Conservation (phyloP, 2,113 vertebrate genomes). For the human region GRCh38 chr18:1763501-1764000, state of each 20-base stretch:
- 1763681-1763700: not conserved
- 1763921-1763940: not conserved
- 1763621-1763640: not conserved
- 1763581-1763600: conserved; percentile 74
- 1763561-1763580: not conserved
- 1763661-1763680: not conserved
- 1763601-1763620: conserved; percentile 40
- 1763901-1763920: not conserved
- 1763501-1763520: conserved; percentile 53
- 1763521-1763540: conserved; percentile 49
- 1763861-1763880: not conserved
- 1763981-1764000: not conserved
- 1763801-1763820: not conserved
- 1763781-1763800: not conserved
- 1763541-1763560: conserved; percentile 14
- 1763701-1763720: not conserved
- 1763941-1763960: not conserved
- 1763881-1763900: not conserved
- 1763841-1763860: not conserved
- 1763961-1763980: not conserved
- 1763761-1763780: not conserved
- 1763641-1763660: not conserved
- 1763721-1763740: not conserved
- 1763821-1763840: not conserved
- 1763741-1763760: not conserved